These are phyloP conservation scores for Hyposoter dolosus DNA, from an alignment of 2,888 invertebrate genomes.

Conservation along the genomic window DNA sequence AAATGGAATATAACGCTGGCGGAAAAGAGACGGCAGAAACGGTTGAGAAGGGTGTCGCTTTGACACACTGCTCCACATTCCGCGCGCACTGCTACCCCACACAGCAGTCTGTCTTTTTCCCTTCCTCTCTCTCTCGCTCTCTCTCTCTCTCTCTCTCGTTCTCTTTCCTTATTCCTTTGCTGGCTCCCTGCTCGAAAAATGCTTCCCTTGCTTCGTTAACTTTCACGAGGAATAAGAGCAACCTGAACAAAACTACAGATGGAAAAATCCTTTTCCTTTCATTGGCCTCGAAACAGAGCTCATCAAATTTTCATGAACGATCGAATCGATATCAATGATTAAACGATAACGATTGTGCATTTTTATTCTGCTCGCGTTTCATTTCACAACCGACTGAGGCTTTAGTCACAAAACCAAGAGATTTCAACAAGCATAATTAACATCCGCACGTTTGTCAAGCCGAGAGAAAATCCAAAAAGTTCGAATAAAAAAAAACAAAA, in stretches of 20 bases:
- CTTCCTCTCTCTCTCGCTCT: constrained; percentile 1
- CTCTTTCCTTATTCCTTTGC: constrained; percentile 10
- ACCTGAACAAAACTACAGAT: constrained; percentile 1
- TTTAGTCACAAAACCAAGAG: too few relatives aligned
- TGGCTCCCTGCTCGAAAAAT: neutral
- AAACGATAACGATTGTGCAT: neutral
- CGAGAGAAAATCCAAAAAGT: too few relatives aligned
- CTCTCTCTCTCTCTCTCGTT: neutral
- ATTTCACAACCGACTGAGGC: neutral
- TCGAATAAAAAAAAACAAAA: neutral
- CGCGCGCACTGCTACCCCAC: constrained; percentile 55
- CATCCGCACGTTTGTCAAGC: too few relatives aligned
- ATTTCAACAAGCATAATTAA: too few relatives aligned
- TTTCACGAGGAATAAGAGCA: constrained; percentile 28
- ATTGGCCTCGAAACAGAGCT: constrained; percentile 18
- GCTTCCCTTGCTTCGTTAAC: constrained; percentile 28
- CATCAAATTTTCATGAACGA: constrained; percentile 7
- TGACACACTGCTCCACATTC: constrained; percentile 83
- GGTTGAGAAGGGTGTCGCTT: constrained; percentile 78
- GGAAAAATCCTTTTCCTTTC: constrained; percentile 31
- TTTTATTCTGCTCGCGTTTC: neutral
- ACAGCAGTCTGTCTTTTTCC: constrained; percentile 15
- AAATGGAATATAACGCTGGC: constrained; percentile 32
- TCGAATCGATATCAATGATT: neutral
- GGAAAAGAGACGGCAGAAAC: constrained; percentile 55